These are phyloP conservation scores for Suncus etruscus DNA, from an alignment of 2,113 vertebrate genomes.

Conservation along the genomic window DNA sequence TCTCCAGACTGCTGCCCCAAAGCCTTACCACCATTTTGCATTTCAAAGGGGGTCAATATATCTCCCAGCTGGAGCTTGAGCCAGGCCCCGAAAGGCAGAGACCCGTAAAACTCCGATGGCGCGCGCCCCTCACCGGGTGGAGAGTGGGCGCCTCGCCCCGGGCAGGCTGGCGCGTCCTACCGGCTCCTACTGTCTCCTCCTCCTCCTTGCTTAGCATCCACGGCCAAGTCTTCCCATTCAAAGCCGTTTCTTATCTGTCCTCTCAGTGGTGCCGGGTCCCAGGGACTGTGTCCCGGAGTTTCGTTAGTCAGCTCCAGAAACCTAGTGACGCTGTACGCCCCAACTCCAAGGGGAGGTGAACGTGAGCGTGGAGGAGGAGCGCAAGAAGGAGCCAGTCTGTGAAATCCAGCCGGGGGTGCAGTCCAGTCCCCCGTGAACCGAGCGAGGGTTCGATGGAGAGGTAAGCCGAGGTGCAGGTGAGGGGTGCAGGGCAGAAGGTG, in stretches of 20 bases:
- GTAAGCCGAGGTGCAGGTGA: background rate
- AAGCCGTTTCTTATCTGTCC: background rate
- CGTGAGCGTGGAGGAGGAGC: background rate
- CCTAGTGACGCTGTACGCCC: background rate
- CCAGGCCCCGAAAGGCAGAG: background rate
- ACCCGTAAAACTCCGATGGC: background rate
- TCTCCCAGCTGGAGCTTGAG: background rate
- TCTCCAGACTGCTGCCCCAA: background rate
- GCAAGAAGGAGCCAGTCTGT: background rate
- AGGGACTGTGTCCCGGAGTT: background rate
- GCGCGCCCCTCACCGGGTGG: slow-evolving; percentile 71
- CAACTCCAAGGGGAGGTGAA: slow-evolving; percentile 5
- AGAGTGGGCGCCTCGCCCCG: slow-evolving; percentile 5
- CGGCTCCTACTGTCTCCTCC: slow-evolving; percentile 50
- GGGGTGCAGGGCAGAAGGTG: background rate
- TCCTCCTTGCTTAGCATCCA: background rate
- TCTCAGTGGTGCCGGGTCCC: background rate
- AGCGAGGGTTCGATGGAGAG: background rate
- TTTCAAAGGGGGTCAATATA: background rate
- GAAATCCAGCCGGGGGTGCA: background rate
- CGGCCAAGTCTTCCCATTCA: background rate
- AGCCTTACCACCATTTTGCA: background rate
- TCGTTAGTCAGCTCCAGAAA: background rate
- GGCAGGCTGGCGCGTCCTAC: background rate
- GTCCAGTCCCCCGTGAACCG: background rate